These are phyloP conservation scores for Eurosta solidaginis DNA, from an alignment of 1,140 invertebrate genomes.

Conservation along the genomic window DNA sequence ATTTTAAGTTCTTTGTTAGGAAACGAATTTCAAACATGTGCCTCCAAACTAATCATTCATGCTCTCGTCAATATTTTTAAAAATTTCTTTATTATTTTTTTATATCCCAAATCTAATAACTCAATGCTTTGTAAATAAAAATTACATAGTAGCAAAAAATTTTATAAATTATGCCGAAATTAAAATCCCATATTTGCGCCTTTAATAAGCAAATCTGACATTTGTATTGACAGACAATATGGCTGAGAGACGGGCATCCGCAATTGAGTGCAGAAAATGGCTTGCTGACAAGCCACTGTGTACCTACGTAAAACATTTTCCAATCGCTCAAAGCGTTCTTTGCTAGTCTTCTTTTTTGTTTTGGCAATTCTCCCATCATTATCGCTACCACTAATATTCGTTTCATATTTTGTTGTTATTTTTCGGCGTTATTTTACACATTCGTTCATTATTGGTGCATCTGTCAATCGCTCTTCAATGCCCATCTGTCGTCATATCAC, in stretches of 20 bases:
- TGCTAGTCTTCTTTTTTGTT: neutral
- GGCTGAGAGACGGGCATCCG: neutral
- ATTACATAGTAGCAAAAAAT: no score
- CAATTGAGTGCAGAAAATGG: neutral
- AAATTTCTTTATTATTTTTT: no score
- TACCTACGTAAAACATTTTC: no score
- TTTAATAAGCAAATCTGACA: neutral
- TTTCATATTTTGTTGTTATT: neutral
- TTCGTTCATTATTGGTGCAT: neutral
- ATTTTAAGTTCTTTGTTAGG: no score
- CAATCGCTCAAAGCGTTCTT: no score
- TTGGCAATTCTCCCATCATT: neutral
- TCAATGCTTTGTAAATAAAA: no score
- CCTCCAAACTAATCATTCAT: no score
- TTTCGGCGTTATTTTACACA: neutral
- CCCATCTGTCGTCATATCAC: neutral
- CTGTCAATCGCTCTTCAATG: neutral
- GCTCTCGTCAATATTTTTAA: no score
- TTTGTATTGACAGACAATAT: conserved; percentile 3
- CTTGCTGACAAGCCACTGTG: neutral
- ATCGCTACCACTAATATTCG: neutral
- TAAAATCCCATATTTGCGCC: neutral
- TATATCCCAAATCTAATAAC: no score
- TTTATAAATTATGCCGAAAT: neutral
- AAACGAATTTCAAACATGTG: no score